Conservation (phyloP, 2,888 invertebrate species). For the Prenolepis imparis region DNA sequence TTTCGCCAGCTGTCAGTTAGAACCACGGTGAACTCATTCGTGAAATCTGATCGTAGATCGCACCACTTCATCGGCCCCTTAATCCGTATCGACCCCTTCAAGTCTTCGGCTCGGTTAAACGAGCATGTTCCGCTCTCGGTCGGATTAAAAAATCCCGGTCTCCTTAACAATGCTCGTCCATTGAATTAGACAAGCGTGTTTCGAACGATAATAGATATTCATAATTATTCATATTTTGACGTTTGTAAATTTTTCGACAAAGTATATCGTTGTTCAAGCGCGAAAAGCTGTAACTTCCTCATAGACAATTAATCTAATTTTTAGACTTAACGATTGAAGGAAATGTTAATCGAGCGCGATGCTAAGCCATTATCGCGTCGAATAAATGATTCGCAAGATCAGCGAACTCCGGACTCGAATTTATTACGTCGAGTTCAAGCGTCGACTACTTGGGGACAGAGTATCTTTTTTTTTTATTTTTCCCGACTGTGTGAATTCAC, state of each 20-base stretch:
- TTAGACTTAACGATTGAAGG: background rate
- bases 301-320: background rate
- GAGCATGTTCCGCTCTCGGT: slow-evolving; percentile 62
- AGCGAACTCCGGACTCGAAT: background rate
- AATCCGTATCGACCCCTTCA: slow-evolving; percentile 73
- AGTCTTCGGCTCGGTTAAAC: slow-evolving; percentile 73
- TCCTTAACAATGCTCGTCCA: slow-evolving; percentile 11
- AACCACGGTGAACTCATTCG: slow-evolving; percentile 76
- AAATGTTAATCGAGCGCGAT: background rate
- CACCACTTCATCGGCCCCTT: slow-evolving; percentile 77
- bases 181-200: background rate
- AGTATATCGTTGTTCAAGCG: background rate
- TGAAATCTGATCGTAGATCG: slow-evolving; percentile 80
- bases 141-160: slow-evolving; percentile 66
- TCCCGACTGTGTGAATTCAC: slow-evolving; percentile 25
- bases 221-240: background rate
- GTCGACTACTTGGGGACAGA: slow-evolving; percentile 2
- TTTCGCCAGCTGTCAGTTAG: slow-evolving; percentile 79
- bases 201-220: background rate
- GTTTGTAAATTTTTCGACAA: background rate
- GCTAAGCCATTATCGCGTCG: background rate
- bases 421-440: background rate
- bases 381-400: background rate
- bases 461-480: slow-evolving; percentile 25
- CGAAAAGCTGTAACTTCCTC: background rate